These are phyloP conservation scores for Ischnus inquisitorius DNA, from an alignment of 2,888 invertebrate species.

Conservation along the genomic window DNA sequence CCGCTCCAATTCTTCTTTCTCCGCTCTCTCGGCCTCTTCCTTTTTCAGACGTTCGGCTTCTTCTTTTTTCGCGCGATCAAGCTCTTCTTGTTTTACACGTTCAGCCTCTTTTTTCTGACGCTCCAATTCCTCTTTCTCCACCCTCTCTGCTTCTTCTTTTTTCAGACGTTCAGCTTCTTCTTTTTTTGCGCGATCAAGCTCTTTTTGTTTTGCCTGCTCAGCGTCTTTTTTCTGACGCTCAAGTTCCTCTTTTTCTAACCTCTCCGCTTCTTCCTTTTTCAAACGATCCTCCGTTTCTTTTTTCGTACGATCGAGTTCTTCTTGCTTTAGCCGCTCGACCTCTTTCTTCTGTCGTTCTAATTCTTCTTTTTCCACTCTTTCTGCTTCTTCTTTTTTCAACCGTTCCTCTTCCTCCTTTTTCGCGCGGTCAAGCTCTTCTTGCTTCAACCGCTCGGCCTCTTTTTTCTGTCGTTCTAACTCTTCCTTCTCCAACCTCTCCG, in stretches of 20 bases:
- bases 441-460: too few species aligned
- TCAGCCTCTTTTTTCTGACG: conserved; percentile 60
- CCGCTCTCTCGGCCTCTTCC: too few species aligned
- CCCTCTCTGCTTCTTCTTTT: conserved; percentile 70
- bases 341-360: conserved; percentile 76
- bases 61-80: conserved; percentile 60
- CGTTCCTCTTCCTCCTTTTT: conserved; percentile 42
- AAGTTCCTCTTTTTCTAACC: conserved; percentile 67
- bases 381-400: conserved; percentile 63
- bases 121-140: conserved; percentile 81
- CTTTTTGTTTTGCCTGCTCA: conserved; percentile 36
- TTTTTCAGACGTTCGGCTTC: conserved; percentile 29
- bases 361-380: too few species aligned
- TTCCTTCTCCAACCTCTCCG: conserved; percentile 73
- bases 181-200: conserved; percentile 15
- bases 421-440: conserved; percentile 12
- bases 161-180: conserved; percentile 74
- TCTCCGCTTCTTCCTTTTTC: conserved; percentile 78
- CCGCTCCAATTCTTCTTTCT: conserved; percentile 1
- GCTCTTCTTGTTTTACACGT: conserved; percentile 22
- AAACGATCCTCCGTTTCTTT: conserved; percentile 75
- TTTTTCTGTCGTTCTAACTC: too few species aligned
- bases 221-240: conserved; percentile 70
- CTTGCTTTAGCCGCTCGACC: conserved; percentile 63
- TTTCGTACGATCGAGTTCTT: conserved; percentile 71